These are phyloP conservation scores for Sphyrna mokarran DNA, from an alignment of 2,113 vertebrate species.

Conservation along the genomic window DNA sequence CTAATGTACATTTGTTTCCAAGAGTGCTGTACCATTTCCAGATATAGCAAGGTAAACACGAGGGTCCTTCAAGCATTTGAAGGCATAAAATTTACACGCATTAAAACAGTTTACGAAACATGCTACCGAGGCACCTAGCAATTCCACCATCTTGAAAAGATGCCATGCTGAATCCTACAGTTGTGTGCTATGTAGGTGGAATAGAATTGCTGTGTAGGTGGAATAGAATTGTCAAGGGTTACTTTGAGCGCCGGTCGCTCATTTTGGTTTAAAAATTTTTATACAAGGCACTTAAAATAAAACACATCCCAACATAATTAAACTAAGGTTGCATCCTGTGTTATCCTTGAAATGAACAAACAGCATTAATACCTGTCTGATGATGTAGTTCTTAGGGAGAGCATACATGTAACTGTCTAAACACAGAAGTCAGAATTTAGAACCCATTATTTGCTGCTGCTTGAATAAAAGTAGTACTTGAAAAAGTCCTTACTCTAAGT, in stretches of 20 bases:
- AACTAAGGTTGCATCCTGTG: not conserved
- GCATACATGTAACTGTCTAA: not conserved
- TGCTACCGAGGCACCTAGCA: not conserved
- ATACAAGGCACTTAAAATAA: not conserved
- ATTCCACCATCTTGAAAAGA: not conserved
- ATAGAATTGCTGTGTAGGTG: not conserved
- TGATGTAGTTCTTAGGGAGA: not conserved
- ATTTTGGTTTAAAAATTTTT: not conserved
- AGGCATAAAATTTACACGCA: not conserved
- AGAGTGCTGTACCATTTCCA: not conserved
- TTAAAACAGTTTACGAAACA: not conserved
- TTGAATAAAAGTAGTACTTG: not conserved
- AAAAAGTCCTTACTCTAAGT: not conserved
- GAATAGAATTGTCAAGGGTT: not conserved
- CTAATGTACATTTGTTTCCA: not conserved
- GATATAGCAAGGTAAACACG: not conserved
- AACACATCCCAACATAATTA: not conserved
- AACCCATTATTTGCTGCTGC: not conserved
- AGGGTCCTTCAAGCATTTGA: not conserved
- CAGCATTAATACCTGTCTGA: not conserved
- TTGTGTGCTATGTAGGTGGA: not conserved
- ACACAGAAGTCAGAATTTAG: not conserved
- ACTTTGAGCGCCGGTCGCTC: not conserved
- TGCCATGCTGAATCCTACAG: not conserved
- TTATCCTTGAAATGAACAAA: not conserved